Percentiles rank a stretch among this genome's conserved stretches.
phyloP scores from a whole-genome alignment of 2,113 vertebrate species.

The Lipophrys pholis region DNA sequence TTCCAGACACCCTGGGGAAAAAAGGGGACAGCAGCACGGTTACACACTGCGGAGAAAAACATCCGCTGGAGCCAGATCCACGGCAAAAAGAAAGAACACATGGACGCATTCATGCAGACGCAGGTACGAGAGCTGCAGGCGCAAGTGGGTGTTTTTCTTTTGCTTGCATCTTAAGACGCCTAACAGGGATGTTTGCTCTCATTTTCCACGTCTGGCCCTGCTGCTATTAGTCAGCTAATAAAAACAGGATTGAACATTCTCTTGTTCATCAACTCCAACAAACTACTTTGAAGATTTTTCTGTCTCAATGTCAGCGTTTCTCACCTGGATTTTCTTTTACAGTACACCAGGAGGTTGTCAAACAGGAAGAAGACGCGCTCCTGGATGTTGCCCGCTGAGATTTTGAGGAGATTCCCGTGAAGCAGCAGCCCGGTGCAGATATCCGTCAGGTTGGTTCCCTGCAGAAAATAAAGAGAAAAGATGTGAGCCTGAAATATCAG shows the following conservation, averaged over 20 bases:
- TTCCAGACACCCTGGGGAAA: slow-evolving; percentile 91
- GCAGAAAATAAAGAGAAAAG: slow-evolving; percentile 2
- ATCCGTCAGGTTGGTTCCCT: slow-evolving; percentile 98
- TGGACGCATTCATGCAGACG: slow-evolving; percentile 30
- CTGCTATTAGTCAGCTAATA: slow-evolving; percentile 23
- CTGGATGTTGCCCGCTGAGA: slow-evolving; percentile 98
- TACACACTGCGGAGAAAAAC: slow-evolving; percentile 47
- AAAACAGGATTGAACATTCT: slow-evolving; percentile 13
- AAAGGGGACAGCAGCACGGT: slow-evolving; percentile 53
- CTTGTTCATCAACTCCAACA: slow-evolving; percentile 2
- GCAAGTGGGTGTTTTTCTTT: slow-evolving; percentile 22
- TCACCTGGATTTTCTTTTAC: slow-evolving; percentile 98
- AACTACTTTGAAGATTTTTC: neutral
- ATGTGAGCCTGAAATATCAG: no score
- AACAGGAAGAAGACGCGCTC: slow-evolving; percentile 98
- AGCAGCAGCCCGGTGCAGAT: slow-evolving; percentile 96
- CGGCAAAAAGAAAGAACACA: slow-evolving; percentile 31
- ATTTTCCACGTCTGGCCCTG: slow-evolving; percentile 16
- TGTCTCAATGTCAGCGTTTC: neutral
- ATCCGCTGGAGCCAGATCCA: slow-evolving; percentile 48
- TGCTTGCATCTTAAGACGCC: slow-evolving; percentile 32
- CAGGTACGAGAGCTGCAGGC: slow-evolving; percentile 10
- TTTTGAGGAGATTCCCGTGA: slow-evolving; percentile 95
- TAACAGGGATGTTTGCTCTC: slow-evolving; percentile 31
- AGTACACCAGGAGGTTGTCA: slow-evolving; percentile 97